These are phyloP conservation scores for Myotis davidii DNA, from an alignment of 2,113 vertebrate genomes.

Conservation along the genomic window DNA sequence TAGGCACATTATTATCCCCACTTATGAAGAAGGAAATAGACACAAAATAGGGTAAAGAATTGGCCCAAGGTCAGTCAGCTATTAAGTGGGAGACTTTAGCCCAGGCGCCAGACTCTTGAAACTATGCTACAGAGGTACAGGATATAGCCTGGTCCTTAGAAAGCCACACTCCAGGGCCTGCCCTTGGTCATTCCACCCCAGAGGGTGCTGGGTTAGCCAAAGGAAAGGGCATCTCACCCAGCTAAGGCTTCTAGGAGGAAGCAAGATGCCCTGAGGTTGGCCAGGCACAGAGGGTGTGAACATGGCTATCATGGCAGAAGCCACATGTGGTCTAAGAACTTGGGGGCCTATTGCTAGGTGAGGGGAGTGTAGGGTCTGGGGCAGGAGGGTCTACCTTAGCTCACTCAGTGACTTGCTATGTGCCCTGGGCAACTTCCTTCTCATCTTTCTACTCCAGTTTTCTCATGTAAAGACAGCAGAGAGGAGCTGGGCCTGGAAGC, in stretches of 20 bases:
- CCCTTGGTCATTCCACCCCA: background rate
- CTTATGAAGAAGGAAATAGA: background rate
- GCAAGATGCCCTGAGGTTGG: background rate
- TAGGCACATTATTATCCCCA: background rate
- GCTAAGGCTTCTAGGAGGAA: background rate
- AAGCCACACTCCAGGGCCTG: background rate
- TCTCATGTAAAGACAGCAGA: too few species aligned
- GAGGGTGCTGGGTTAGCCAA: background rate
- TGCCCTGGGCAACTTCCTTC: background rate
- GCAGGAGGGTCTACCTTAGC: background rate
- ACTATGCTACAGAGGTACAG: background rate
- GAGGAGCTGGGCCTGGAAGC: fast-evolving
- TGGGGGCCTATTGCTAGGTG: background rate
- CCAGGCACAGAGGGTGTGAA: background rate
- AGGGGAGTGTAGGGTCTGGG: background rate
- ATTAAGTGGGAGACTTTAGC: background rate
- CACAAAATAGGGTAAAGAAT: background rate
- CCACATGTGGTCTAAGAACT: background rate
- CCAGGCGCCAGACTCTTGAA: background rate
- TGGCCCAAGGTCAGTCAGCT: background rate
- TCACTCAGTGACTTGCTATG: background rate
- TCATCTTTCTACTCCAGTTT: background rate
- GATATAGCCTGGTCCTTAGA: background rate
- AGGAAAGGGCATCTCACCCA: background rate
- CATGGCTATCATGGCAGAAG: background rate